Percentiles rank a stretch among this genome's conserved stretches.
Conservation (phyloP, 2,888 invertebrate genomes). For the Sinopyrophorus schimmeli region DNA sequence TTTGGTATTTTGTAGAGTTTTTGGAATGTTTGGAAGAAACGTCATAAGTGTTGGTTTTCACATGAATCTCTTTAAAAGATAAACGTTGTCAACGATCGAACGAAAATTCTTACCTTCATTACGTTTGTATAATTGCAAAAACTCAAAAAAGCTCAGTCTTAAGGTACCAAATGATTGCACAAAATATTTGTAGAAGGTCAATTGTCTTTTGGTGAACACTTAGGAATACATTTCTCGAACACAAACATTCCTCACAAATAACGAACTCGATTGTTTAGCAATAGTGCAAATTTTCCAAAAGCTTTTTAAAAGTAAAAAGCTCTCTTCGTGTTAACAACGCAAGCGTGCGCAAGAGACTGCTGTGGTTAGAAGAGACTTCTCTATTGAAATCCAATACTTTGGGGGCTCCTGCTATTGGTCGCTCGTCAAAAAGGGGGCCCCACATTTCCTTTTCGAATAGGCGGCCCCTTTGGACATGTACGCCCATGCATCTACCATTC, state of each 20-base stretch:
- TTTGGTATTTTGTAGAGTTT: no score
- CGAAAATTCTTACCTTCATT: no score
- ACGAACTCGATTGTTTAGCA: constrained; percentile 8
- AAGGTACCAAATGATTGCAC: no score
- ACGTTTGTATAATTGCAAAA: no score
- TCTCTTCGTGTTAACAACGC: constrained; percentile 32
- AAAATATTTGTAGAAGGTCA: no score
- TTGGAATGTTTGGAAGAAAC: no score
- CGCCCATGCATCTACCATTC: constrained; percentile 28
- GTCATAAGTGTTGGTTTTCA: no score
- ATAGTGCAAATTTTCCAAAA: constrained; percentile 5
- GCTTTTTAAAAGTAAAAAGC: constrained; percentile 8
- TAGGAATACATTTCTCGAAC: no score
- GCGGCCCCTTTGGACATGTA: constrained; percentile 11
- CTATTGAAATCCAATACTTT: constrained; percentile 39
- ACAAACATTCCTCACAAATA: constrained; percentile 1
- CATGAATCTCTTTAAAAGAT: no score
- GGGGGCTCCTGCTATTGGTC: constrained; percentile 35
- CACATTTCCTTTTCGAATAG: constrained; percentile 10
- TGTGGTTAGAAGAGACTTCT: constrained; percentile 34
- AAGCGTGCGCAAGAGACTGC: constrained; percentile 49
- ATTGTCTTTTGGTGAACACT: no score
- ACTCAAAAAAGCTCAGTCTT: no score
- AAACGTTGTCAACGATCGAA: no score
- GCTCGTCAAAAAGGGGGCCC: constrained; percentile 23